Base-by-base conservation (phyloP, 2,797 vertebrate species). In the Hyperoplus lanceolatus region DNA sequence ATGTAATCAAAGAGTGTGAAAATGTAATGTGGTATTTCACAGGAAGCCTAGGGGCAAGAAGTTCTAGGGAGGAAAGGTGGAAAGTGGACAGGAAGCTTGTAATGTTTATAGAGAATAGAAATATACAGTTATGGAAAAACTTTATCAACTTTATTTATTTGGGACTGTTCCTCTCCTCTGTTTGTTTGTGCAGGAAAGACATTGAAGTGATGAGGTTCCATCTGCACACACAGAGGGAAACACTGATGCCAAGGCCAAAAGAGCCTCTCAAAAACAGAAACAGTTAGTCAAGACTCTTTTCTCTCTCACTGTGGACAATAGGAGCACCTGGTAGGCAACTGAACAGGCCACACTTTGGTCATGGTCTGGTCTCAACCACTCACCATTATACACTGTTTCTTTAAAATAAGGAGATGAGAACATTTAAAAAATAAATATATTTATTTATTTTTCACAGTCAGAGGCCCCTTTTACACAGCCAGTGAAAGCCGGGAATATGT, bases 91-190 rank as follows among this genome's bases (percentile, higher is more conserved):
- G 57, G 42, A 82, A 7, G 10, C 57, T 29, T 57, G 12, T 18
- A 29, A 41, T 14, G 12, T 8, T 1, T 14, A 36, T n/a, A 29
- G 5, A 72, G 14, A 18, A 18, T 29, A 7, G 9, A 54, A 29
- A 73, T 45, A 36, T 57, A 18, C 5, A 29, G 12, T 38, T 41
- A 2, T 9, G 21, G n/a, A 67, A 5, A 39, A 8, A 18, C 1
- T 5, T 29, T 29, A 29, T 29, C 3, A 29, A 29, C 57, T 21
- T 39, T 5, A 2, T 16, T 55, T 69, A 79, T 73, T 55, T 75
- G 79, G 78, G 60, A 71, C 71, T 16, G 16, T 18, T 70, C 21
- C 53, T 67, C 55, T 73, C 48, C 49, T n/a, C 57, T 51, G 62
- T 62, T 69, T 79, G 39, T 60, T 61, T 74, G n/a, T 53, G 14